Evolutionary conservation across 2,888 invertebrate genomes (phyloP), one percentile per base, ranked within the genome.

Genomic region (Azorinus chamasolen): DNA sequence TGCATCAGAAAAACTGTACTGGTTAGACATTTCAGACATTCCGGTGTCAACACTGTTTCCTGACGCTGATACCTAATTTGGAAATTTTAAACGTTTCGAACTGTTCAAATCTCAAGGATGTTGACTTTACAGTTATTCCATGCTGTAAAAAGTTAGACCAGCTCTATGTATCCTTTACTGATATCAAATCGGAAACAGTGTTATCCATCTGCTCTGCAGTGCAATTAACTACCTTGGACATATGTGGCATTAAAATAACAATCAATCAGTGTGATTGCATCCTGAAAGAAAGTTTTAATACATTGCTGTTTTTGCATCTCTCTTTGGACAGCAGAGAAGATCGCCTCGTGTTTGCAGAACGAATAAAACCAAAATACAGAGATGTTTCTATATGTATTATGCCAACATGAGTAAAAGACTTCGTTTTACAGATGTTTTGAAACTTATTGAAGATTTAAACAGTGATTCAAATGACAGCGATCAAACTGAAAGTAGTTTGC

Each of bases 111-210:
- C 22, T 68, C 1, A 41, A 12, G 41, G 58, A 68, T 32, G 48
- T 25, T 22, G 66, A 74, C n/a, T 73, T 73, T 41, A 32, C 10
- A 24, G n/a, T 45, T 22, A 14, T 68, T 6, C 22, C 48, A 22
- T 14, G 45, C 1, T 63, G 62, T 50, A 18, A 45, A 4, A 39
- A 61, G 4, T 20, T 66, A n/a, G 66, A 73, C 20, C 55, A 62
- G 16, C 20, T 66, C 5, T 62, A 73, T 45, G 3, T 73, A 10
- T 62, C 66, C n/a, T 66, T 73, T 51, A 62, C 61, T 1, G 39
- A 62, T 20, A 48, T 66, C n/a, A n/a, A 45, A 18, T 51, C 50
- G 14, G 22, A 51, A 53, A 50, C 57, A 51, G 20, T 71, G n/a
- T 4, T 51, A 27, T 32, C 41, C 20, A 45, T 64, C 24, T 51